These are phyloP conservation scores for Hypomecis atomaria DNA, from an alignment of 2,888 invertebrate genomes.

Conservation along the genomic window DNA sequence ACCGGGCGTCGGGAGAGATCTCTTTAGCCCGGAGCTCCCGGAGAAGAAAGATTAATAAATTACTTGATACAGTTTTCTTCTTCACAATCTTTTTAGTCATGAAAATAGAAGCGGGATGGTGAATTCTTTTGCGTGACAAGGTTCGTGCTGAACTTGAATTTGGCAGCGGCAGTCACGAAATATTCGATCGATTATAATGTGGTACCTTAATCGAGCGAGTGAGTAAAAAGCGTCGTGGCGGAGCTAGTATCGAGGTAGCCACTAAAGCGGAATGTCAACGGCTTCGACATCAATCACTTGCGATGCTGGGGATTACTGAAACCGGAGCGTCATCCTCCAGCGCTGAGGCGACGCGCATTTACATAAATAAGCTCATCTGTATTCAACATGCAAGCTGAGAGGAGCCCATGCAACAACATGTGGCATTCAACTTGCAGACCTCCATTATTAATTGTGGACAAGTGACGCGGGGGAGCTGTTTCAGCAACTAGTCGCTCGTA, in stretches of 20 bases:
- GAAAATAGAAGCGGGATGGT: slow-evolving; percentile 16
- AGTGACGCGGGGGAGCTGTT: slow-evolving; percentile 69
- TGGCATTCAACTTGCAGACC: slow-evolving; percentile 80
- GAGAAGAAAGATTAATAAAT: slow-evolving; percentile 49
- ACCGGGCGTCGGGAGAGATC: slow-evolving; percentile 42
- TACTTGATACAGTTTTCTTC: slow-evolving; percentile 41
- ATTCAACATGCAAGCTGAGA: slow-evolving; percentile 75
- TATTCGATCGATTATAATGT: slow-evolving; percentile 10
- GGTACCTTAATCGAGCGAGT: slow-evolving; percentile 1
- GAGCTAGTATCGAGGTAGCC: slow-evolving; percentile 50
- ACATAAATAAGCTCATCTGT: slow-evolving; percentile 83
- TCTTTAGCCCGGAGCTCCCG: slow-evolving; percentile 44
- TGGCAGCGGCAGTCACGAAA: slow-evolving; percentile 16
- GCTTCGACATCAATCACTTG: slow-evolving; percentile 77
- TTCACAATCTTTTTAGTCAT: slow-evolving; percentile 22
- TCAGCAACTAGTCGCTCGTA: slow-evolving; percentile 47
- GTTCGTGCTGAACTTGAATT: slow-evolving; percentile 5
- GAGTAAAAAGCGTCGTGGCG: slow-evolving; percentile 44
- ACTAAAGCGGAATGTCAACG: slow-evolving; percentile 67
- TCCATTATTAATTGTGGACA: slow-evolving; percentile 81
- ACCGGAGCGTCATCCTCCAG: slow-evolving; percentile 68
- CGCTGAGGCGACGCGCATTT: slow-evolving; percentile 71
- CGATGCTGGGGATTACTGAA: slow-evolving; percentile 72
- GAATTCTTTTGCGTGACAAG: slow-evolving; percentile 10
- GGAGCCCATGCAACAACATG: slow-evolving; percentile 80